Base-by-base conservation (phyloP, 2,888 invertebrate genomes). In the Spodoptera exigua region DNA sequence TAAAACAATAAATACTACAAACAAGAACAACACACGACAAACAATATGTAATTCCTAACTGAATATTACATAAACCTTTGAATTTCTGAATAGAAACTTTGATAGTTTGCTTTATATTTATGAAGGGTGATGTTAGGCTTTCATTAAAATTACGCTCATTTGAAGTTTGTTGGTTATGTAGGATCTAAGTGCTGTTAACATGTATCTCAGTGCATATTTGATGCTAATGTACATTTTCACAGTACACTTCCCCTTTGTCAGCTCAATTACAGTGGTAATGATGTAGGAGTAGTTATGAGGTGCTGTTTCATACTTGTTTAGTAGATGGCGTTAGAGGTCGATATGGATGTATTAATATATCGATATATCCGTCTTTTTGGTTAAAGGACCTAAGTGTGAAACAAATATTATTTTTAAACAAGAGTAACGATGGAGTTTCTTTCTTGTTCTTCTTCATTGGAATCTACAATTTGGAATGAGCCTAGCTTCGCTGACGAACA, bases 51-150 rank as follows among this genome's bases (percentile, higher is more conserved):
- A 27, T 27, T 7, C 27, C 27, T 9, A 32, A 14, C 32, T 80
- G 61, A 78, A 81, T 80, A 80, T 76, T 79, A 69, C 52, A 79
- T 54, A 39, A 48, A 12, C 59, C 61, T 53, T 48, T 70, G 73
- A 76, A 79, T 74, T 59, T 43, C 52, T 71, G 70, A 73, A 59
- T 44, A 13, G 37, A 69, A 79, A 78, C 79, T 81, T 81, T 75
- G 75, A 80, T 81, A 83, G 77, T 80, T 27, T 73, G 63, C 72
- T 81, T 70, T 79, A 69, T 80, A 80, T 82, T 80, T 79, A 82
- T 80, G 81, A 79, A 44, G 68, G 78, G 48, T 60, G 65, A 72
- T 79, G 76, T 74, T 77, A 70, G 58, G 47, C 65, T 52, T 58
- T 66, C 73, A 79, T 80, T 80, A 76, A 70, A 80, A 73, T 74